Evolutionary conservation across 2,888 invertebrate genomes (phyloP).

Genomic region (Megalurothrips usitatus): DNA sequence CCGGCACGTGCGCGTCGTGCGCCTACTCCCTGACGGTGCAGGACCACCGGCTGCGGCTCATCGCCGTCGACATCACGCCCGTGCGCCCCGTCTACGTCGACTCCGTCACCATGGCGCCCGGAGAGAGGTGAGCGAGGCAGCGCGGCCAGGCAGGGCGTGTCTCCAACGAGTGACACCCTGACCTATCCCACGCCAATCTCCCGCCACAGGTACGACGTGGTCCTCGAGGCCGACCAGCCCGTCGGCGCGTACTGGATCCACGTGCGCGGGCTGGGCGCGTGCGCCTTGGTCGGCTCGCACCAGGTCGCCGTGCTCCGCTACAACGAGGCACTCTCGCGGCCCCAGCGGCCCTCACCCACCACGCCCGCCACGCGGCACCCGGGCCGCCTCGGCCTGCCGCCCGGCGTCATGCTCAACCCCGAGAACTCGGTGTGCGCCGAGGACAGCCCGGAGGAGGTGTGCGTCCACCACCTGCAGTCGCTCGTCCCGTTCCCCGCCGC

Average conservation of each 20-base stretch:
- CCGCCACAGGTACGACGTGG: slow-evolving; percentile 35
- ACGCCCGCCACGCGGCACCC: not conserved
- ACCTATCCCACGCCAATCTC: not conserved
- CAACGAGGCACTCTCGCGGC: not conserved
- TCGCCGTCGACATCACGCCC: slow-evolving; percentile 53
- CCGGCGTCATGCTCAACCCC: slow-evolving; percentile 29
- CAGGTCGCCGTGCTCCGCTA: slow-evolving; percentile 36
- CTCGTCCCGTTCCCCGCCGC: slow-evolving; percentile 3
- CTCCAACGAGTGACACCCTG: not conserved
- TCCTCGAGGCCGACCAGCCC: slow-evolving; percentile 35
- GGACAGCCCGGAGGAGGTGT: slow-evolving; percentile 27
- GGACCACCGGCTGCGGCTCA: slow-evolving; percentile 51
- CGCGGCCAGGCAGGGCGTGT: too few relatives aligned
- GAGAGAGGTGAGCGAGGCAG: slow-evolving; percentile 42
- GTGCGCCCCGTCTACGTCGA: slow-evolving; percentile 49
- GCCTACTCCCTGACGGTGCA: slow-evolving; percentile 50
- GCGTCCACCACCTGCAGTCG: slow-evolving; percentile 32
- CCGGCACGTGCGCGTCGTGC: slow-evolving; percentile 54
- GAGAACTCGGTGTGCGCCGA: slow-evolving; percentile 31
- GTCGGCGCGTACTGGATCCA: slow-evolving; percentile 36
- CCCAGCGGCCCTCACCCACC: not conserved
- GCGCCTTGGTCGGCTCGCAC: slow-evolving; percentile 22
- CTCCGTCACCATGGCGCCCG: slow-evolving; percentile 50
- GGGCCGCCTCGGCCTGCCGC: not conserved
- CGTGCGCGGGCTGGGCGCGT: slow-evolving; percentile 35